Evolutionary conservation across 2,797 vertebrate genomes (phyloP).

Genomic region (Gobionotothen gibberifrons): DNA sequence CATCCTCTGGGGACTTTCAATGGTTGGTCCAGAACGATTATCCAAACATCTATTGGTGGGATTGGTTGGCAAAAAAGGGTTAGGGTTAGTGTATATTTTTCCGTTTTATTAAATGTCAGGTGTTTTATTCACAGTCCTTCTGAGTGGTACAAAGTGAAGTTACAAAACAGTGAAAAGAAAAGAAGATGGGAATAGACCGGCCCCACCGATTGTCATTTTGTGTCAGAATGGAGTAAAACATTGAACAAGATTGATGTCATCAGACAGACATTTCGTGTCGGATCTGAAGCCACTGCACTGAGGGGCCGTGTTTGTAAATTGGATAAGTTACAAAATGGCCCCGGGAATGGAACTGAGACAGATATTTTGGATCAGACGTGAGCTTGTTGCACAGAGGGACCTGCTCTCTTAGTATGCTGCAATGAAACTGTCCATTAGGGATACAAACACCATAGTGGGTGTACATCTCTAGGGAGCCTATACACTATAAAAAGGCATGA

Average conservation of each 20-base stretch:
- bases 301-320: constrained; percentile 47
- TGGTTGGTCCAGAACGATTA: not conserved
- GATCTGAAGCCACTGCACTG: constrained; percentile 34
- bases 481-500: constrained; percentile 17
- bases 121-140: constrained; percentile 33
- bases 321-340: constrained; percentile 48
- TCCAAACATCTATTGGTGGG: not conserved
- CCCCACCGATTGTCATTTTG: constrained; percentile 45
- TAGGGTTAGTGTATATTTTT: constrained; percentile 34
- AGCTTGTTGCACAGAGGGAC: constrained; percentile 35
- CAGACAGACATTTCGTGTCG: constrained; percentile 45
- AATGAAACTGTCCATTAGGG: constrained; percentile 35
- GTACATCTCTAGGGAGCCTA: not conserved
- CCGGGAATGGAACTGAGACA: constrained; percentile 34
- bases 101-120: constrained; percentile 11
- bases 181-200: constrained; percentile 27
- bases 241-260: constrained; percentile 49
- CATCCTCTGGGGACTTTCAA: not conserved
- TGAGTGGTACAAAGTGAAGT: constrained; percentile 1
- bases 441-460: not conserved
- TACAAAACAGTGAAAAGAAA: constrained; percentile 12
- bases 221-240: constrained; percentile 37
- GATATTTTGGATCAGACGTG: constrained; percentile 29
- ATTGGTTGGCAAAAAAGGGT: not conserved
- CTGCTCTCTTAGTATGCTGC: constrained; percentile 10